These are phyloP conservation scores for Clunio marinus DNA, from an alignment of 2,888 invertebrate genomes.

Conservation along the genomic window DNA sequence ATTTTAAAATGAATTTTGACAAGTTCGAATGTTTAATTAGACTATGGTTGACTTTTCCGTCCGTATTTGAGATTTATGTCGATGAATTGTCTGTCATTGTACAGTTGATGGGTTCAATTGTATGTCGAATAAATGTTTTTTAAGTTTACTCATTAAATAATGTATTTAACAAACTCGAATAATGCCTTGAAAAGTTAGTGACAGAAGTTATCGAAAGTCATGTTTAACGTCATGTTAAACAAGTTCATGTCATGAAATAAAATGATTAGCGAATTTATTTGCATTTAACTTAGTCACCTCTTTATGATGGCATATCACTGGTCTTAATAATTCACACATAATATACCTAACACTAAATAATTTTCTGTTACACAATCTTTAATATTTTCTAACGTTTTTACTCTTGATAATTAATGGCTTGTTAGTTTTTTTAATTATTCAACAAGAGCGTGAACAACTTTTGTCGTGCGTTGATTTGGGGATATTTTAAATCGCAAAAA, in stretches of 20 bases:
- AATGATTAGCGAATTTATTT: too few relatives aligned
- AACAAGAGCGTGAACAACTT: not conserved
- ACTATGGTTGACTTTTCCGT: too few relatives aligned
- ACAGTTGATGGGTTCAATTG: too few relatives aligned
- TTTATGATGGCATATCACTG: slow-evolving; percentile 33
- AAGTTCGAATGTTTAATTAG: too few relatives aligned
- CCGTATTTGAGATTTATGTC: too few relatives aligned
- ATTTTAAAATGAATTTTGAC: too few relatives aligned
- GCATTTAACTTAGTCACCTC: slow-evolving; percentile 29
- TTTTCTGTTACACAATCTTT: not conserved
- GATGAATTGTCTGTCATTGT: too few relatives aligned
- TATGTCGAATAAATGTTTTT: too few relatives aligned
- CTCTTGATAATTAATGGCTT: not conserved
- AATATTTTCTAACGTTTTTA: not conserved
- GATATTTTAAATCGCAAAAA: too few relatives aligned
- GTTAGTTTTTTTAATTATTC: not conserved
- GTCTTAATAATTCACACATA: slow-evolving; percentile 43
- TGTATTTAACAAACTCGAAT: not conserved
- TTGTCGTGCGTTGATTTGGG: too few relatives aligned
- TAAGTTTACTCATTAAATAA: too few relatives aligned
- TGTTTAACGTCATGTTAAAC: slow-evolving; percentile 20
- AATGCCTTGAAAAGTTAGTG: not conserved
- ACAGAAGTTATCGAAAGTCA: not conserved
- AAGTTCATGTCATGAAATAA: not conserved
- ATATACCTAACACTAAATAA: not conserved